Percentiles rank a stretch among this genome's conserved stretches.
These are phyloP conservation scores for Eurytoma adleriae DNA, from an alignment of 2,888 invertebrate genomes.

Conservation along the genomic window DNA sequence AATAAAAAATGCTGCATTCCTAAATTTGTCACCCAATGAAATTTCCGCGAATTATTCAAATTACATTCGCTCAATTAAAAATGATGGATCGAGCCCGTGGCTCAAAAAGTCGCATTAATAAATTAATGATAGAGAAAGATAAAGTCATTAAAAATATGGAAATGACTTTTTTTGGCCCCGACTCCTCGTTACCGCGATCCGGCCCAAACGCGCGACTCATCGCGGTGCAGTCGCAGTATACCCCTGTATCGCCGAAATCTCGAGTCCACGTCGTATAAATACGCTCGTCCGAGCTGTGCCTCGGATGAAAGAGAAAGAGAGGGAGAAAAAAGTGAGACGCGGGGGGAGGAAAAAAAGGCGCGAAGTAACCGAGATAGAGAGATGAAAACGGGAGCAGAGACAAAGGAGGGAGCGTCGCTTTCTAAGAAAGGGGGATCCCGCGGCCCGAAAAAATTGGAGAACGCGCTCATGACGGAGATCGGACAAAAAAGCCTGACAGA, in stretches of 20 bases:
- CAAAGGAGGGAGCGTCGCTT: neutral
- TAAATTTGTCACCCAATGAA: neutral
- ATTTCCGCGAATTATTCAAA: neutral
- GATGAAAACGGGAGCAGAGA: neutral
- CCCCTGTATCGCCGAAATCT: neutral
- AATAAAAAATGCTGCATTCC: neutral
- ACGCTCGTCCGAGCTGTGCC: neutral
- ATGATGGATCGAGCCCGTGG: neutral
- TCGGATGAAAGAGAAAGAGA: neutral
- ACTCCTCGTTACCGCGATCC: conserved; percentile 19
- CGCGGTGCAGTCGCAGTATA: neutral
- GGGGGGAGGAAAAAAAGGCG: neutral
- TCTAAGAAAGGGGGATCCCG: neutral
- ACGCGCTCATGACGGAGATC: conserved; percentile 25
- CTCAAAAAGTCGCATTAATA: neutral
- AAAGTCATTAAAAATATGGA: conserved; percentile 22
- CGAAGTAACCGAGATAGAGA: neutral
- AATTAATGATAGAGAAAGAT: neutral
- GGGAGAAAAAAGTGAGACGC: neutral
- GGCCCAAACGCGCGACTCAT: neutral
- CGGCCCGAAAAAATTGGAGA: conserved; percentile 23
- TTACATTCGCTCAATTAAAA: conserved; percentile 18
- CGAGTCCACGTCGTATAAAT: neutral
- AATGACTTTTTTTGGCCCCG: conserved; percentile 17
- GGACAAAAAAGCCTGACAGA: conserved; percentile 44